Base-by-base conservation (phyloP, 2,888 invertebrate genomes). In the Hemicrepidius hirtus region DNA sequence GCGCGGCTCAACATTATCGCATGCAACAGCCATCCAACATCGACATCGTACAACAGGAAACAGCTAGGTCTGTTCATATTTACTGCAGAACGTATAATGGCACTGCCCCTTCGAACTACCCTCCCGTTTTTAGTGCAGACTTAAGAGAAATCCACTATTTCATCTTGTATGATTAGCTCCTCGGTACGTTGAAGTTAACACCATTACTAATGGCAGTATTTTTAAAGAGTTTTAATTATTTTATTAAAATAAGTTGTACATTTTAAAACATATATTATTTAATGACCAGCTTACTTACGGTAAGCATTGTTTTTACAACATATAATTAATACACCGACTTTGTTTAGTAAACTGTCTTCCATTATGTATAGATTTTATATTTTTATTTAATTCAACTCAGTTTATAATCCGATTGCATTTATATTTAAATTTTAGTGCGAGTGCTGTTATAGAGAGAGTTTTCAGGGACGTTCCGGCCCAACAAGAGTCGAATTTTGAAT, bases 381-480 rank as follows among this genome's bases (percentile, higher is more conserved):
- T 66, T 71, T 67, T 65, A 71, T 50, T 77, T 79, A 77, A 73
- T 67, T 62, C 18, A 57, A 69, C 75, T 69, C 53, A 66, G 49
- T 70, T 60, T 68, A 60, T 67, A 63, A 35, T 65, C 28, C 46
- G 49, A 57, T 71, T 67, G 62, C 35, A 21, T 71, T 55, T 65
- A 55, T 40, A 18, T 64, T 37, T 37, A 21, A 37, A 32, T 53
- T 75, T 79, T 78, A 78, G 62, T 79, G 74, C 80, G 76, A 82
- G 85, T 85, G 85, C 86, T 85, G 85, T 84, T 84, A 84, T 80
- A 82, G 80, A 84, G 85, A 85, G 85, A 85, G 85, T 83, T 84
- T 85, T 85, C 83, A 81, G 85, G 86, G 85, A 86, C 83, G 81
- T 83, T 84, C 84, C 85, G 84, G 83, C 85, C 85, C 82, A 84